Percentiles rank a stretch among this genome's conserved stretches.
These are phyloP conservation scores for Lordiphosa stackelbergi DNA, from an alignment of 1,140 invertebrate genomes.

Conservation along the genomic window DNA sequence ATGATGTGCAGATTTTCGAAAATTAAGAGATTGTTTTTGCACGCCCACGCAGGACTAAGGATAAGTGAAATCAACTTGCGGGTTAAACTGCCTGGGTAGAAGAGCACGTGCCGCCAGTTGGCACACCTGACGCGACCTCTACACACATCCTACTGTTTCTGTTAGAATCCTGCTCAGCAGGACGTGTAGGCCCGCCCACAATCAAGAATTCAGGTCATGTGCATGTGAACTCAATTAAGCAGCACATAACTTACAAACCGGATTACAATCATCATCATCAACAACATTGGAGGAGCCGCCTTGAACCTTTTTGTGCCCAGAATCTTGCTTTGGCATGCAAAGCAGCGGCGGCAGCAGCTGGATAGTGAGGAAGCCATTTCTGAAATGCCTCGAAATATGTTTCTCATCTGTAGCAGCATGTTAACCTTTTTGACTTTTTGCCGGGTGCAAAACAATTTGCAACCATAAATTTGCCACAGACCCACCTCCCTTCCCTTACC, in stretches of 20 bases:
- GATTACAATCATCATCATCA: slow-evolving; percentile 77
- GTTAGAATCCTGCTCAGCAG: slow-evolving; percentile 32
- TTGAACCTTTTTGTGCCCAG: slow-evolving; percentile 35
- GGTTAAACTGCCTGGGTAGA: slow-evolving; percentile 51
- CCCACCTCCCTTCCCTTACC: not conserved
- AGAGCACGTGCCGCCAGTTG: slow-evolving; percentile 63
- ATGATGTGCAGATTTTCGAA: slow-evolving; percentile 77
- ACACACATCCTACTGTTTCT: slow-evolving; percentile 35
- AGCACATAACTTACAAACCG: slow-evolving; percentile 77
- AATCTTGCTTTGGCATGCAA: slow-evolving; percentile 55
- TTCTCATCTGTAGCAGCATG: slow-evolving; percentile 57
- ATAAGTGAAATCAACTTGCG: slow-evolving; percentile 74
- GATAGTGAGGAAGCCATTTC: not conserved
- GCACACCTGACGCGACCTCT: slow-evolving; percentile 53
- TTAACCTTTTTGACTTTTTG: slow-evolving; percentile 56
- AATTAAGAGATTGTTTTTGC: slow-evolving; percentile 75
- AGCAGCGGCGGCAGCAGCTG: slow-evolving; percentile 39
- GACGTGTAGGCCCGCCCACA: slow-evolving; percentile 22
- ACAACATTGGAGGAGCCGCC: slow-evolving; percentile 30
- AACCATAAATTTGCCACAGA: slow-evolving; percentile 69
- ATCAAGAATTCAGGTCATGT: slow-evolving; percentile 77
- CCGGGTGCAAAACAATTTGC: slow-evolving; percentile 75
- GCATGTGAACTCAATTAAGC: slow-evolving; percentile 77
- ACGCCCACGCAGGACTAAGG: slow-evolving; percentile 26
- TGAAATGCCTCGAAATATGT: slow-evolving; percentile 54